Evolutionary conservation across 2,888 invertebrate genomes (phyloP), one percentile per base, ranked within the genome.

Genomic region (Dasypogon diadema): DNA sequence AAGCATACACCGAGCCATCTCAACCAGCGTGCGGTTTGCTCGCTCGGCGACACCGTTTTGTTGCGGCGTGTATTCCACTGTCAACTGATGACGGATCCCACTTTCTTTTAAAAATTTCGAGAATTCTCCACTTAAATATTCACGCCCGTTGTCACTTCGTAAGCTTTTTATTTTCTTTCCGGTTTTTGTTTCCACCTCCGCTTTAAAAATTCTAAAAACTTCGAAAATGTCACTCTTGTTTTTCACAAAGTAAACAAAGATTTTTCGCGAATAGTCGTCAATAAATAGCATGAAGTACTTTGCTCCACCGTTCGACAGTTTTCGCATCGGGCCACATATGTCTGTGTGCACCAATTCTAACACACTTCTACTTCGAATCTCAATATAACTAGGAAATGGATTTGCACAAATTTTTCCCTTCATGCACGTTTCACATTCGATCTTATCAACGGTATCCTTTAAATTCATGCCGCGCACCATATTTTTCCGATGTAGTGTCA

Each of bases 1-100:
- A 22, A 83, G 22, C 79, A 84, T 80, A 26, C 80, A 77, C 18
- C 82, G 77, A 3, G 81, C 80, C 70, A 78, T 78, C 12, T 83
- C 81, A 18, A 82, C 75, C 12, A 80, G 75, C 3, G 79, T 77
- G 24, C 77, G 48, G 21, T 79, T 79, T 2, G 74, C 77, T 6
- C 77, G 48, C 60, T 78, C 78, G 2, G 78, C 77, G 26, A 79
- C 75, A n/a, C 79, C 78, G 5, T 79, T 80, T 75, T 79, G 77
- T 18, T 79, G 77, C 1, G 77, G 79, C 1, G 78, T 77, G 18
- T 79, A 76, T n/a, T 48, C 34, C 12, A 75, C 76, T 1, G 73
- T 42, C 1, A 77, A 26, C 74, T 77, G 46, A 18, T 65, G 72
- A 1, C 37, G 6, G 8, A 75, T 79, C 0, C 78, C 77, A 1